Evolutionary conservation across 2,113 vertebrate species (phyloP), one percentile per base, ranked within the genome.

Genomic region (Amia ocellicauda): DNA sequence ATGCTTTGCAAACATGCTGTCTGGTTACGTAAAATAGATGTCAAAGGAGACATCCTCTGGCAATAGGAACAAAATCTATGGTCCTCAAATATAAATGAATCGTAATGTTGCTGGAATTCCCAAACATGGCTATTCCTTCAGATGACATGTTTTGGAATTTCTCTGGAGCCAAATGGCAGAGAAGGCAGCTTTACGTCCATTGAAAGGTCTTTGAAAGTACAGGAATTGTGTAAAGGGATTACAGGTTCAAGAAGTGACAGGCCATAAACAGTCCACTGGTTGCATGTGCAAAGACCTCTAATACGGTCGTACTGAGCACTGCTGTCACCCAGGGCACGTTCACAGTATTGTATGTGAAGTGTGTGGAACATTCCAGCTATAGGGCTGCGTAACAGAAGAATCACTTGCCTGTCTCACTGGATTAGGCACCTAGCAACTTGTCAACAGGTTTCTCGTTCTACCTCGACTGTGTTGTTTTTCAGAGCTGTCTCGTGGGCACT

Each of bases 221-320:
- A 17, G 58, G 43, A 56, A 56, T 64, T 58, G 62, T 58, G 57
- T 61, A 67, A 58, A 64, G 43, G 61, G 68, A 74, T 73, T 69
- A 62, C 28, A n/a, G 3, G 9, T 26, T 19, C 29, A 51, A 40
- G 62, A 31, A n/a, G 41, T 45, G 50, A 53, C 56, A 11, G 11
- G 31, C 31, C 31, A 36, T 7, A 55, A 63, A 27, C 51, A 20
- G 53, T 11, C 4, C 24, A 13, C 14, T 17, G 50, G 51, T n/a
- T n/a, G n/a, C n/a, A n/a, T 47, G 45, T 4, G 1, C 2, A 36
- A 36, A 36, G 31, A 36, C 31, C 10, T n/a, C n/a, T 36, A 36
- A 36, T 36, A 36, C 45, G 13, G 8, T 47, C 4, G 45, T 17
- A 47, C 45, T 47, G 16, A n/a, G 45, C 16, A 16, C n/a, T 16